Evolutionary conservation across 1,140 invertebrate species (phyloP), one percentile per base, ranked within the genome.

Genomic region (Trissolcus basalis): DNA sequence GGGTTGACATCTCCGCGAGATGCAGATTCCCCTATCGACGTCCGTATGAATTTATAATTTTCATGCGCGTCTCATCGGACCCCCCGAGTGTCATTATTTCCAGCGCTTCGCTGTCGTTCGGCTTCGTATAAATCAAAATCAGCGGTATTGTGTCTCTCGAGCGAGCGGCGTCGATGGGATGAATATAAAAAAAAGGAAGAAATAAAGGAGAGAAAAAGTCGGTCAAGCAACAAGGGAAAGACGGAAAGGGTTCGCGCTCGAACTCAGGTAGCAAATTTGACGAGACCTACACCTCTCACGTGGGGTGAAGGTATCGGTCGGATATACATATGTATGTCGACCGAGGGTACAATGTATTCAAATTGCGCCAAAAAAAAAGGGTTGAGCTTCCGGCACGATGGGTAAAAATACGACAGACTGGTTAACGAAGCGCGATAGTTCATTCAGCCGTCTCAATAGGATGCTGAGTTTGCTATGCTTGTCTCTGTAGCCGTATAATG

Each of bases 401-500:
- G 78, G 70, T 80, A 84, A 87, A 86, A 86, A 84, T 86, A 83
- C 85, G 87, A 88, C 86, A 88, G 87, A 87, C 87, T 88, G 87
- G 86, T 88, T 88, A 88, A 88, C 87, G 87, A 88, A 88, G 86
- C 86, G 86, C 82, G 85, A 84, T 87, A 85, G 86, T 88, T 85
- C 87, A 88, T 88, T 88, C 82, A 88, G 82, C 73, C 68, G 67
- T 76, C 68, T 87, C 80, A 88, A 88, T 88, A 80, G 87, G 87
- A 88, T 87, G 86, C 86, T 88, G 86, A 82, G 69, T 77, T 71
- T 51, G 78, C 75, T 70, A 78, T 79, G 78, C 76, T 72, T 65
- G 71, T 81, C 78, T 78, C 76, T 68, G 61, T 61, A 80, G 44
- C 78, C 70, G 71, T 53, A 36, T 60, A 50, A 51, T 70, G 54